Percentiles rank a stretch among this genome's conserved stretches.
These are phyloP conservation scores for Patella caerulea DNA, from an alignment of 2,888 invertebrate genomes.

Conservation along the genomic window DNA sequence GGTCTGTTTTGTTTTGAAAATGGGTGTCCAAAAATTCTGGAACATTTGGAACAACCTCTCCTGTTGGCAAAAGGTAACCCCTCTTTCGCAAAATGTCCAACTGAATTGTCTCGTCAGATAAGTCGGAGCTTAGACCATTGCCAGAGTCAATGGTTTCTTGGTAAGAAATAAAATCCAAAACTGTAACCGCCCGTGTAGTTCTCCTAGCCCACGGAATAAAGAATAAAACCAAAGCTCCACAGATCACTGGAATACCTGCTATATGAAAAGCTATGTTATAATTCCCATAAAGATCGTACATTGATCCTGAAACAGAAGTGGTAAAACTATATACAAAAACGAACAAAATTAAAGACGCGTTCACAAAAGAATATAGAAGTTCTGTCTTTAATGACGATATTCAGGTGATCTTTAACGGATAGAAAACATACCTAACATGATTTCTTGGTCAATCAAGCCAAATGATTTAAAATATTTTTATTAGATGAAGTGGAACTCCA, in stretches of 20 bases:
- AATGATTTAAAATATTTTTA: too few species aligned
- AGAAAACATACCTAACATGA: too few species aligned
- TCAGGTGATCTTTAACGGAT: too few species aligned
- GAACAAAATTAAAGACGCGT: background rate
- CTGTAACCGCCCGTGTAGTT: conserved; percentile 27
- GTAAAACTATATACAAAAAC: background rate
- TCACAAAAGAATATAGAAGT: too few species aligned
- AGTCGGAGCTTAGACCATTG: background rate
- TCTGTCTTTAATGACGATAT: too few species aligned
- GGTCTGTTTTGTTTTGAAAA: background rate
- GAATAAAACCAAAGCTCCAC: conserved; percentile 53
- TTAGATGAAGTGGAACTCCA: too few species aligned
- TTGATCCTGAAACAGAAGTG: conserved; percentile 45
- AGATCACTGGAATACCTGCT: conserved; percentile 56
- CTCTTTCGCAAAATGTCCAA: background rate
- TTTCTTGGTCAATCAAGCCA: too few species aligned
- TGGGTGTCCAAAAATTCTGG: background rate
- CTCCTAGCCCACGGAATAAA: conserved; percentile 63
- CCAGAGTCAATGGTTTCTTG: background rate
- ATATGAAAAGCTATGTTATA: conserved; percentile 62
- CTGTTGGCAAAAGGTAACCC: background rate
- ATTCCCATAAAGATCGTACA: conserved; percentile 55
- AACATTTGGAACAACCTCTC: background rate
- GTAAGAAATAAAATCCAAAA: background rate
- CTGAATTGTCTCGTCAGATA: conserved; percentile 18